phyloP scores from a whole-genome alignment of 1,140 invertebrate species.

The Mya arenaria region DNA sequence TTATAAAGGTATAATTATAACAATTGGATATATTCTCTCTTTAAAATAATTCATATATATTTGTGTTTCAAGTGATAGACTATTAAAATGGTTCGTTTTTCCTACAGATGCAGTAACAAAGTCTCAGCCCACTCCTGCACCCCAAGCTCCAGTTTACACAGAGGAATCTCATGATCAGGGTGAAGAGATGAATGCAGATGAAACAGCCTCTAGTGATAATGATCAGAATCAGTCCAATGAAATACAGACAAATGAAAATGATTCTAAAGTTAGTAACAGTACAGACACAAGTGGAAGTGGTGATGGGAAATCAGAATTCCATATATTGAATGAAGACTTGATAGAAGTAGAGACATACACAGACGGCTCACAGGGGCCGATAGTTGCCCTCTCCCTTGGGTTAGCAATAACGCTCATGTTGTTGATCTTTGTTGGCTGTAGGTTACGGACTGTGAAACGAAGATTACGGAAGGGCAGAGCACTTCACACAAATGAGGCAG shows the following conservation, averaged over 20 bases:
- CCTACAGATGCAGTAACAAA: no score
- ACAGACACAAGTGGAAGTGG: neutral
- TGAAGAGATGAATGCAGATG: constrained; percentile 5
- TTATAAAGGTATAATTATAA: neutral
- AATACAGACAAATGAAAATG: neutral
- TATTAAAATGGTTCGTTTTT: no score
- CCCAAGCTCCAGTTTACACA: constrained; percentile 9
- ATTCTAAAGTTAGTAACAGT: neutral
- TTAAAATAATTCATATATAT: no score
- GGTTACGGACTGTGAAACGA: constrained; percentile 88
- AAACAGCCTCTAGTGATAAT: no score
- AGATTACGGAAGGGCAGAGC: constrained; percentile 90
- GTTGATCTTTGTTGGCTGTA: constrained; percentile 90
- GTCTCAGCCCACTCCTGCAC: neutral
- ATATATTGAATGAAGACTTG: constrained; percentile 23
- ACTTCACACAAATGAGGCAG: constrained; percentile 95
- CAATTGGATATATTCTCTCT: no score
- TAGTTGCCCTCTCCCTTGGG: constrained; percentile 91
- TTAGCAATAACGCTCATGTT: constrained; percentile 88
- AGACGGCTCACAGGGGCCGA: constrained; percentile 85
- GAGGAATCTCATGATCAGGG: neutral
- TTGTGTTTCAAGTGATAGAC: no score
- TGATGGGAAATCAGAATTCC: neutral
- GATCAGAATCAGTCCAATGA: constrained; percentile 15
- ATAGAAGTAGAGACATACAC: constrained; percentile 61